Base-by-base conservation (phyloP, 2,888 invertebrate species). In the Hirudinaria manillensis region DNA sequence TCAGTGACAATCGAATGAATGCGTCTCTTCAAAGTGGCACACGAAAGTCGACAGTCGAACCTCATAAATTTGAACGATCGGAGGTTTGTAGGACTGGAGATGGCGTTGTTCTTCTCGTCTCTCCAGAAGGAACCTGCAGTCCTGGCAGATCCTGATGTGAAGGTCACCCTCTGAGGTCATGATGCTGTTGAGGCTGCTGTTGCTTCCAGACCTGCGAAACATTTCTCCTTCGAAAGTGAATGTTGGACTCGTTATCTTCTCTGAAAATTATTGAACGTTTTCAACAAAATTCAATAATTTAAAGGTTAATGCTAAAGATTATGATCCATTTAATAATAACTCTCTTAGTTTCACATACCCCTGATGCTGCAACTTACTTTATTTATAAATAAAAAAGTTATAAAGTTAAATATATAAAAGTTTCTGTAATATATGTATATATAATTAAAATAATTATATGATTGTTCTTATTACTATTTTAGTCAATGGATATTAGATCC, bases 41-140 rank as follows among this genome's bases (percentile, higher is more conserved):
- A 68, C 16, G 51, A 70, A 45, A 27, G 6, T 7, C 32, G 34
- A 68, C 6, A 4, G 34, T 10, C 32, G 6, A 80, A 86, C 86
- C 76, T 91, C 91, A 84, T 97, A 97, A 51, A 93, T 89, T 56
- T 92, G 90, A 78, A 91, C 89, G 45, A 95, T 88, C 10, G 76
- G 56, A 10, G 79, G 80, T 72, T 77, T 92, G 55, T 89, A 89
- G 75, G 91, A 91, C 80, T 92, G 89, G 78, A 91, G 90, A 78
- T 93, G 91, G 83, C 94, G 92, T 82, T 92, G 89, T 81, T 90
- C 89, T 79, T 94, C 89, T 61, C 93, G 85, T 51, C 89, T 88
- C 81, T 93, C 92, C 72, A 97, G 87, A 76, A 94, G 88, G 82
- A 82, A 81, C 34, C 73, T 56, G 79, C 87, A 87, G 24, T 84